Evolutionary conservation across 2,113 vertebrate species (phyloP).

Genomic region (Silurus glanis): DNA sequence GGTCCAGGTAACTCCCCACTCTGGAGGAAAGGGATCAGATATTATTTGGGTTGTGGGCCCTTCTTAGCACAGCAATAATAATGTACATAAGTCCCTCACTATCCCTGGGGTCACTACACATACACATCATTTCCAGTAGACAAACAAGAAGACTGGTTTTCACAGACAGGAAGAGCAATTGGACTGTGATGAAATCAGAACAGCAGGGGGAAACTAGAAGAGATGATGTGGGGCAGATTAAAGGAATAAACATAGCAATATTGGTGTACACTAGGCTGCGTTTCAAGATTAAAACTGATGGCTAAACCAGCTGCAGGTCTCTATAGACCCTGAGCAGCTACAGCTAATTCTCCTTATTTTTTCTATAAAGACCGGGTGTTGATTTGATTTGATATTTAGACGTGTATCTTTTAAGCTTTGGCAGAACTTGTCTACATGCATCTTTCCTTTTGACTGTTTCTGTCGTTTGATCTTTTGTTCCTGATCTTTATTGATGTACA

Average conservation of each 20-base stretch:
- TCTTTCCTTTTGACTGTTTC: not conserved
- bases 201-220: not conserved
- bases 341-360: no score
- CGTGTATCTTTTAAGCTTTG: not conserved
- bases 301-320: no score
- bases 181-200: not conserved
- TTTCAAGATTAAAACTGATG: not conserved
- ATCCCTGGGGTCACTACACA: no score
- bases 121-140: not conserved
- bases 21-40: no score
- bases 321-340: no score
- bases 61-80: no score
- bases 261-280: not conserved
- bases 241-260: not conserved
- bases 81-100: no score
- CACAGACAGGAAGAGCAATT: no score
- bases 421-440: not conserved
- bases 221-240: not conserved
- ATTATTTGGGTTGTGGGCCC: no score
- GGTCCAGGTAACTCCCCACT: no score
- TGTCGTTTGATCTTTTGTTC: constrained; percentile 26
- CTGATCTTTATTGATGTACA: constrained; percentile 57
- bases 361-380: no score
- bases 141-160: not conserved
- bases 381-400: not conserved